A percentile compares a stretch with the other conserved stretches of the same genome.
Conservation (phyloP, 2,888 invertebrate genomes). For the Drosophila pegasa region DNA sequence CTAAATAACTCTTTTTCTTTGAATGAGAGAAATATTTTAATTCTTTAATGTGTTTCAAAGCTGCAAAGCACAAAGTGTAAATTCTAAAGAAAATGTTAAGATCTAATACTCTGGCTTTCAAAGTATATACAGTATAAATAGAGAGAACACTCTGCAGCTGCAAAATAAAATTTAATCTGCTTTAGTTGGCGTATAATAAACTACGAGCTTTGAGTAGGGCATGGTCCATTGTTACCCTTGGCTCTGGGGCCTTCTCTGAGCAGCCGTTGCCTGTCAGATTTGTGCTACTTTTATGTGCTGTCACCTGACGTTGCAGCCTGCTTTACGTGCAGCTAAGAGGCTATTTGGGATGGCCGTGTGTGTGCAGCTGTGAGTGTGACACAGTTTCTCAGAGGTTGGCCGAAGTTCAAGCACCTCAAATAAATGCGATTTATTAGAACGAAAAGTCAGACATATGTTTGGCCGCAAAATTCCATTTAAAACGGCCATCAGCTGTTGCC, state of each 20-base stretch:
- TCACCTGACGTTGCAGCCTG: constrained; percentile 23
- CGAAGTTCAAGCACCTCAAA: constrained; percentile 27
- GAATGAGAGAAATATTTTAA: background rate
- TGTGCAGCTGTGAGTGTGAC: constrained; percentile 8
- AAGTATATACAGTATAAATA: too few relatives aligned
- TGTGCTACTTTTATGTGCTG: constrained; percentile 18
- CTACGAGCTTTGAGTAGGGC: constrained; percentile 20
- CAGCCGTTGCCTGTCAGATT: constrained; percentile 33
- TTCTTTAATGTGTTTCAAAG: background rate
- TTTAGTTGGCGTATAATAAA: constrained; percentile 12
- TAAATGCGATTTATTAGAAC: constrained; percentile 58
- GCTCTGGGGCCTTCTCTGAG: background rate
- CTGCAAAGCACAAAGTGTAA: background rate
- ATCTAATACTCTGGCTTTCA: background rate
- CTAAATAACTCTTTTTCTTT: background rate
- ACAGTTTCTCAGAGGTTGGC: background rate
- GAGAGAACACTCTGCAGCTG: too few relatives aligned
- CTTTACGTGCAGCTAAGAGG: constrained; percentile 9
- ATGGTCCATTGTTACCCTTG: constrained; percentile 20
- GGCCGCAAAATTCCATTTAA: constrained; percentile 52
- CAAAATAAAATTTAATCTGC: constrained; percentile 8
- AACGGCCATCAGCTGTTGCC: constrained; percentile 68
- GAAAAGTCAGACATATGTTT: constrained; percentile 19
- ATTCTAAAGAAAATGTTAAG: background rate
- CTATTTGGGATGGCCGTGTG: constrained; percentile 7